Evolutionary conservation across 2,888 invertebrate genomes (phyloP).

Genomic region (Lapara coniferarum): DNA sequence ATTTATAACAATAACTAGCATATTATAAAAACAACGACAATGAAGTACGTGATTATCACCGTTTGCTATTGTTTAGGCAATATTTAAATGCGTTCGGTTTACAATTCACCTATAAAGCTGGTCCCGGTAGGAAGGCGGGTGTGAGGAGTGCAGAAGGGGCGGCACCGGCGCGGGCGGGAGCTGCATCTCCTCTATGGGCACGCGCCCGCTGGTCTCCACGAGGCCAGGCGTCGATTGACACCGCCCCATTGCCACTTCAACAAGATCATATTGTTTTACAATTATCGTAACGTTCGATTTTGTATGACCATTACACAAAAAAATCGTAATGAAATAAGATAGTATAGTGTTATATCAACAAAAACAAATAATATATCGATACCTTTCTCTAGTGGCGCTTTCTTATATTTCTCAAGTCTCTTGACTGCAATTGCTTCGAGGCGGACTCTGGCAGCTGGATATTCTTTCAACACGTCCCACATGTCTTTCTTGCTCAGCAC

Average conservation of each 20-base stretch:
- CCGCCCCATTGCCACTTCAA: slow-evolving; percentile 87
- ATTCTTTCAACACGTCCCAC: slow-evolving; percentile 99
- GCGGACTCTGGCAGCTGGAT: slow-evolving; percentile 96
- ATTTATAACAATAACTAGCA: neutral
- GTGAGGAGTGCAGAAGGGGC: slow-evolving; percentile 69
- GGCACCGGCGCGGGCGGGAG: slow-evolving; percentile 69
- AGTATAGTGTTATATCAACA: too few species aligned
- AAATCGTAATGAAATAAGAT: too few species aligned
- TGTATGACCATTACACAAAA: neutral
- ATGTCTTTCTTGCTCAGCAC: slow-evolving; percentile 99
- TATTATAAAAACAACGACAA: too few species aligned
- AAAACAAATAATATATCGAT: neutral
- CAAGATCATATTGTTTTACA: slow-evolving; percentile 16
- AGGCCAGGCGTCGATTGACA: slow-evolving; percentile 98
- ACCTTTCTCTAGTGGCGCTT: slow-evolving; percentile 97
- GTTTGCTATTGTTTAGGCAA: too few species aligned
- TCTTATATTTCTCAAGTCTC: slow-evolving; percentile 98
- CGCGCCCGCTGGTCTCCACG: slow-evolving; percentile 95
- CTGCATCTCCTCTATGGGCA: slow-evolving; percentile 89
- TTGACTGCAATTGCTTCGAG: slow-evolving; percentile 99
- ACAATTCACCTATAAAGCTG: slow-evolving; percentile 76
- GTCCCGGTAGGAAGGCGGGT: slow-evolving; percentile 81
- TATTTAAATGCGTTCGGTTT: too few species aligned
- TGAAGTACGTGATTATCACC: too few species aligned
- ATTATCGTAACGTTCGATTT: slow-evolving; percentile 7